Percentiles rank a stretch among this genome's conserved stretches.
Conservation (phyloP, 2,113 vertebrate genomes). For the Brienomyrus longianalis region DNA sequence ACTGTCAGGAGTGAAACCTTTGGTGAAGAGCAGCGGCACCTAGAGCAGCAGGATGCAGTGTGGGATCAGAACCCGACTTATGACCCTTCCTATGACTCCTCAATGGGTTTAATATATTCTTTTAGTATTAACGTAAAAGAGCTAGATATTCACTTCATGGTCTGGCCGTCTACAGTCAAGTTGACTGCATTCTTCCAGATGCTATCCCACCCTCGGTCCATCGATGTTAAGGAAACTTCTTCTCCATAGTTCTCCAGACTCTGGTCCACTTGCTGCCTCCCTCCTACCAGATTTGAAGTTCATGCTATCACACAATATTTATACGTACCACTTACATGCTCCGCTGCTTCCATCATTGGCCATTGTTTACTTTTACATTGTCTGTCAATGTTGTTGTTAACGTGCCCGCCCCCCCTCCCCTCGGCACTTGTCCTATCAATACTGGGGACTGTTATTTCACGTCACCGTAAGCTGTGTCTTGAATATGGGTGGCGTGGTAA, state of each 20-base stretch:
- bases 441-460: not conserved
- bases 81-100: not conserved
- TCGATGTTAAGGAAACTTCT: not conserved
- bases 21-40: not conserved
- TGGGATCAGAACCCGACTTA: not conserved
- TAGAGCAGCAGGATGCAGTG: not conserved
- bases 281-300: not conserved
- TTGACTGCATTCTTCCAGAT: not conserved
- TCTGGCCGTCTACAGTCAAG: not conserved
- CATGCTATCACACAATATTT: not conserved
- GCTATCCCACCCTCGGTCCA: not conserved
- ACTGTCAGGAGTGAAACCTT: not conserved
- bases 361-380: not conserved
- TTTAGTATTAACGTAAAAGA: not conserved
- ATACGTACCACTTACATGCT: not conserved
- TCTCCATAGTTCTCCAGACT: not conserved
- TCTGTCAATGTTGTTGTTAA: not conserved
- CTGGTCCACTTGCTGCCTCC: not conserved
- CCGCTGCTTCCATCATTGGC: not conserved
- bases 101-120: not conserved
- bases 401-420: not conserved
- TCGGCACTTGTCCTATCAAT: not conserved
- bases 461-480: not conserved
- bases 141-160: not conserved
- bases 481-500: not conserved